Evolutionary conservation across 2,113 vertebrate genomes (phyloP).

Genomic region (Glareola pratincola): DNA sequence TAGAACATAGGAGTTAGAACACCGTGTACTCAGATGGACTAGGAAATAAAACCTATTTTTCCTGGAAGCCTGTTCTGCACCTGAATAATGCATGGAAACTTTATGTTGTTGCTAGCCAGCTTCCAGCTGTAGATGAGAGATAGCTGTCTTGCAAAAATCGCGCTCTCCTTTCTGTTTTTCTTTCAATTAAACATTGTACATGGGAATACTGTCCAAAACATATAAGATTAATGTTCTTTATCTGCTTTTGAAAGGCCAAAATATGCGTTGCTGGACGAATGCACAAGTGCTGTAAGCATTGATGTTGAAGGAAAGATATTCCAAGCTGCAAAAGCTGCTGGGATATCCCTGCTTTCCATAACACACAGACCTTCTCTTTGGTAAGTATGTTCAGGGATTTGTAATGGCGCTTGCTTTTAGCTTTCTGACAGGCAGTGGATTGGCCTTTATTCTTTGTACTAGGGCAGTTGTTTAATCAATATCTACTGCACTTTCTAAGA

Average conservation of each 20-base stretch:
- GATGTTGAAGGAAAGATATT: conserved; percentile 99
- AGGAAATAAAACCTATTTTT: not conserved
- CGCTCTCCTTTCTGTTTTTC: not conserved
- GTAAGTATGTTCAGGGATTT: conserved; percentile 72
- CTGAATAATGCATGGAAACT: not conserved
- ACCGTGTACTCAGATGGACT: not conserved
- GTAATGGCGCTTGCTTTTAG: not conserved
- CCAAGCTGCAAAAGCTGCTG: conserved; percentile 90
- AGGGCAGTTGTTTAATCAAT: not conserved
- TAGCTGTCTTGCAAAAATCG: not conserved
- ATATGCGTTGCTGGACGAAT: conserved; percentile 95
- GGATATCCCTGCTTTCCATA: conserved; percentile 95
- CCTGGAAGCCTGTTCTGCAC: not conserved
- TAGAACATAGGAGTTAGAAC: not conserved
- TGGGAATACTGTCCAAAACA: not conserved
- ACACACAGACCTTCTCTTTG: conserved; percentile 97
- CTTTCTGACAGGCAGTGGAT: not conserved
- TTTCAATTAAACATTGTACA: not conserved
- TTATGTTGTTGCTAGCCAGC: not conserved
- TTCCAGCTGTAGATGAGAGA: not conserved
- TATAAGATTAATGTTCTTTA: conserved; percentile 19
- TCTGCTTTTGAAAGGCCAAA: conserved; percentile 82
- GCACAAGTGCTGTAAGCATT: conserved; percentile 97
- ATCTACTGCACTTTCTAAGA: not conserved
- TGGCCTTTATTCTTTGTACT: not conserved